Percentiles rank a stretch among this genome's conserved stretches.
Conservation (phyloP, 2,888 invertebrate species). For the Pollenia amentaria region DNA sequence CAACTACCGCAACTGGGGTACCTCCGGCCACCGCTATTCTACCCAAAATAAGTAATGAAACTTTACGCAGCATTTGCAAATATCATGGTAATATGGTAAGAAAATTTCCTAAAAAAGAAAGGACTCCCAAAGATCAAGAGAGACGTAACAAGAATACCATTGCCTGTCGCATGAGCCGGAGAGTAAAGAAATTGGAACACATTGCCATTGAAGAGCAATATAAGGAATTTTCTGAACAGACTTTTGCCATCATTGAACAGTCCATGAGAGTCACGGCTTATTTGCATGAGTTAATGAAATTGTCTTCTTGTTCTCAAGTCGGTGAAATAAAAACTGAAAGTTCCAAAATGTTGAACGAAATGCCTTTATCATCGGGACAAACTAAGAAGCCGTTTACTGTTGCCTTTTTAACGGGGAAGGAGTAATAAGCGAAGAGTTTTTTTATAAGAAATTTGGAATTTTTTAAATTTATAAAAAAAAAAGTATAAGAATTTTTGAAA, state of each 20-base stretch:
- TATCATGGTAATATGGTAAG: slow-evolving; percentile 82
- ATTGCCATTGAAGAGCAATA: slow-evolving; percentile 81
- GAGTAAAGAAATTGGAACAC: slow-evolving; percentile 81
- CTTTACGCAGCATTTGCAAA: slow-evolving; percentile 79
- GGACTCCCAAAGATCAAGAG: slow-evolving; percentile 82
- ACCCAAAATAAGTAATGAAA: slow-evolving; percentile 76
- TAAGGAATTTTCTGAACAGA: slow-evolving; percentile 77
- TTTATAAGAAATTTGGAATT: background rate
- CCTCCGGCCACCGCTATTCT: slow-evolving; percentile 55
- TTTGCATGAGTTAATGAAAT: slow-evolving; percentile 78
- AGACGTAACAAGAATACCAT: slow-evolving; percentile 82
- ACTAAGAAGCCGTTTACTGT: slow-evolving; percentile 77
- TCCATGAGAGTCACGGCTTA: slow-evolving; percentile 78
- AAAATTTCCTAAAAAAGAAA: slow-evolving; percentile 81
- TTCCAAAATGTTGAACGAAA: background rate
- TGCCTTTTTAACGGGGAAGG: slow-evolving; percentile 76
- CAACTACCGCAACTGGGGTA: background rate
- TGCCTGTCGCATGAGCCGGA: slow-evolving; percentile 82
- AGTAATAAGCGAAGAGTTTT: slow-evolving; percentile 8
- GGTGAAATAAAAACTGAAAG: background rate
- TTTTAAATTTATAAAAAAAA: background rate
- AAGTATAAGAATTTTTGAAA: too few relatives aligned
- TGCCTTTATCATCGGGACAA: slow-evolving; percentile 42
- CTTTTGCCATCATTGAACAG: slow-evolving; percentile 77
- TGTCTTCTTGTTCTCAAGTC: slow-evolving; percentile 22